Base-by-base conservation (phyloP, 1,140 invertebrate species). In the Cydia strobilella region DNA sequence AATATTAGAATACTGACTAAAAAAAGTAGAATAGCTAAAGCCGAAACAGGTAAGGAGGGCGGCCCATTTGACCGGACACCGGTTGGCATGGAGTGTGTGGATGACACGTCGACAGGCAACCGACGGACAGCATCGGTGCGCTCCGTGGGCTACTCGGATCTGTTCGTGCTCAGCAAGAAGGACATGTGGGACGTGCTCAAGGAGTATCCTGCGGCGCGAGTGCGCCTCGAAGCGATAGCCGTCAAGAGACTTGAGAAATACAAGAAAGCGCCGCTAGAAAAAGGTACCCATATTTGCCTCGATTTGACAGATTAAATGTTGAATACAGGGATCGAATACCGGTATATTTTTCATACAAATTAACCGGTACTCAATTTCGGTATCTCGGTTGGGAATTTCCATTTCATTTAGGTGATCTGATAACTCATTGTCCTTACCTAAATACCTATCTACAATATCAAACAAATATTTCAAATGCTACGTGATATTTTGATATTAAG, bases 151-250 rank as follows among this genome's bases (percentile, higher is more conserved):
- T 99, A 99, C 94, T 99, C 98, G 84, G 98, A 99, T 94, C 95
- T 99, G 75, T 99, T 99, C 94, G 98, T 99, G 82, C 95, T 99
- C 71, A 98, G 97, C 88, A 99, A 99, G 95, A 98, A 99, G 94
- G 99, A 99, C 94, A 98, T 99, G 96, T 99, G 99, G 99, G 99
- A 99, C 92, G 99, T 99, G 31, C 94, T 99, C 71, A 99, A 99
- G 94, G 98, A 99, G 92, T 99, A 99, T 94, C 99, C 98, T 3
- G 97, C 98, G 2, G 98, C 98, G 27, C 95, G 98, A 83, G 97
- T 99, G 10, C 95, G 98, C 78, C 94, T 99, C n/a, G 98, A 99
- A 94, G 97, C 98, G 20, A 99, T 99, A 82, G 98, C 98, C 62
- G 98, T 98, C 79, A 99, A 99, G 93, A 95, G 98, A 88, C 94